Conservation (phyloP, 2,888 invertebrate species). For the Lasioglossum marginatum region DNA sequence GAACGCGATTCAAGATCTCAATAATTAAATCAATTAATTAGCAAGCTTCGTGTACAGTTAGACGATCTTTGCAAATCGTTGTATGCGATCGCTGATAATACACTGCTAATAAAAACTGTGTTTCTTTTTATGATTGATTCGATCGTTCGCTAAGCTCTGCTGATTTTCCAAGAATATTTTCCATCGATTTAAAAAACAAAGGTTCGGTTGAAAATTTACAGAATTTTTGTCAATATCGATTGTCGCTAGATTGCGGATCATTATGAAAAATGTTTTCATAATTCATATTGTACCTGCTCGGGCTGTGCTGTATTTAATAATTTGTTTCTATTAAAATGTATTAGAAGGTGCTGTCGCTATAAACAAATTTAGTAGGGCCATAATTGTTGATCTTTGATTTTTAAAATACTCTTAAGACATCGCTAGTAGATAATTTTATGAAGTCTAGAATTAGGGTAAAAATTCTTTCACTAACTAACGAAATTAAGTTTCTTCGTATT, state of each 20-base stretch:
- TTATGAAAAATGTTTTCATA: background rate
- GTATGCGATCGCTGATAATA: constrained; percentile 19
- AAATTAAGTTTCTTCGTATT: background rate
- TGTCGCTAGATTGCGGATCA: background rate
- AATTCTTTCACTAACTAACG: background rate
- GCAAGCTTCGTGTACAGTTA: constrained; percentile 4
- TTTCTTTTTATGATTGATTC: background rate
- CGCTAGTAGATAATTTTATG: background rate
- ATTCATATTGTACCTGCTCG: background rate
- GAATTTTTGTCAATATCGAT: background rate
- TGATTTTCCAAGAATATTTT: background rate
- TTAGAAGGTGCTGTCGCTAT: background rate
- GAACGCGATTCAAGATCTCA: constrained; percentile 28
- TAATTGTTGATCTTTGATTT: background rate
- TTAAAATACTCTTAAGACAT: background rate
- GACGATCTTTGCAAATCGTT: background rate
- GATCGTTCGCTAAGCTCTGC: background rate
- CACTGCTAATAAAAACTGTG: constrained; percentile 23
- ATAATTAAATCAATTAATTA: background rate
- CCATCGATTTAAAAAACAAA: background rate
- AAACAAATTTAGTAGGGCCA: background rate
- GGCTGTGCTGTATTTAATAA: background rate
- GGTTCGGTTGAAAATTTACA: background rate
- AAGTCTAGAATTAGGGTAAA: background rate
- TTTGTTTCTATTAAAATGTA: background rate